phyloP scores from a whole-genome alignment of 2,113 vertebrate genomes.

The Bubo blakistoni region DNA sequence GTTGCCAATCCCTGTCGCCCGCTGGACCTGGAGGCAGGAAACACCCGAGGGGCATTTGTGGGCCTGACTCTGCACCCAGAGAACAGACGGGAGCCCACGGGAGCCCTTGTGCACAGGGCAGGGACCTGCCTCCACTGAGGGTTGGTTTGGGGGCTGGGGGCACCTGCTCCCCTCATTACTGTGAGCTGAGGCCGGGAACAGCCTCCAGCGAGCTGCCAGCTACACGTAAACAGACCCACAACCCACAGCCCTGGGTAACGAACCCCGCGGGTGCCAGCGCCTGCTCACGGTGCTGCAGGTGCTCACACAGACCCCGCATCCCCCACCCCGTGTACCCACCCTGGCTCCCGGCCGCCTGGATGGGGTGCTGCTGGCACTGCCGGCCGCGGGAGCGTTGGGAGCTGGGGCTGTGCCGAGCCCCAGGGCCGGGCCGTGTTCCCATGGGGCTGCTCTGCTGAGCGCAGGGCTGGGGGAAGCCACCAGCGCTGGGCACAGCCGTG shows the following conservation, averaged over 20 bases:
- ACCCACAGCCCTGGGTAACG: neutral
- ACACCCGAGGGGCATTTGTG: fast-evolving
- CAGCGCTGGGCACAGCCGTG: fast-evolving
- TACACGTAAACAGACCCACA: fast-evolving
- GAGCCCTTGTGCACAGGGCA: fast-evolving
- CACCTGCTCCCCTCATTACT: neutral
- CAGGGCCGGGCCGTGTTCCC: fast-evolving
- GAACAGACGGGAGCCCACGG: neutral
- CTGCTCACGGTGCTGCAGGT: fast-evolving
- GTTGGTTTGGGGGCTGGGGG: fast-evolving
- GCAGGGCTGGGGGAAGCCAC: fast-evolving
- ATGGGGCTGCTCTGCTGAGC: neutral
- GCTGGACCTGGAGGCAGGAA: slow-evolving; percentile 81
- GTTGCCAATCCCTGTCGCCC: slow-evolving; percentile 80
- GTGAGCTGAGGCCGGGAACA: neutral
- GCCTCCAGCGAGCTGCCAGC: neutral
- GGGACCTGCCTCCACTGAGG: no score
- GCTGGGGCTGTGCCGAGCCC: neutral
- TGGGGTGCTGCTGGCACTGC: fast-evolving
- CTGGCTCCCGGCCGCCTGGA: fast-evolving
- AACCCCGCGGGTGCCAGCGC: fast-evolving
- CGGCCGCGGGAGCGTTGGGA: fast-evolving
- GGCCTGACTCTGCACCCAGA: neutral
- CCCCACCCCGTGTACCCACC: neutral
- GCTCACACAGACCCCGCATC: fast-evolving